phyloP scores from a whole-genome alignment of 2,797 vertebrate species.

The Channallabes apus region DNA sequence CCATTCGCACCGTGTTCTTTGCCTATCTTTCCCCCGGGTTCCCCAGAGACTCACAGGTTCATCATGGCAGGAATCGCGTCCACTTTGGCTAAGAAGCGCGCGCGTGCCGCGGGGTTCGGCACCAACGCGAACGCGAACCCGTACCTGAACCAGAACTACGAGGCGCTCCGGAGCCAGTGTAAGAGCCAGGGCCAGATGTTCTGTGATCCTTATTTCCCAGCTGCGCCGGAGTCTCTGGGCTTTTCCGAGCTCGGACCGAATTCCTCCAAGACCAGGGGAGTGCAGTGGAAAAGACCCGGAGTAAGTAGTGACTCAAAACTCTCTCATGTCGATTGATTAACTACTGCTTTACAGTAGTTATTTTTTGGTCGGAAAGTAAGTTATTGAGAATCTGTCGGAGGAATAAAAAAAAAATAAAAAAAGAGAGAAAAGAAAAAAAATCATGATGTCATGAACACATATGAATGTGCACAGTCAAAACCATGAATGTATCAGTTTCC shows the following conservation, averaged over 20 bases:
- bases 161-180: constrained; percentile 70
- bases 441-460: neutral
- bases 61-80: constrained; percentile 82
- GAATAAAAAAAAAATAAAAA: neutral
- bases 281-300: constrained; percentile 85
- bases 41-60: neutral
- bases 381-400: neutral
- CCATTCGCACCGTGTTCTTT: neutral
- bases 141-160: constrained; percentile 83
- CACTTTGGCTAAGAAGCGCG: constrained; percentile 77
- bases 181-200: constrained; percentile 76
- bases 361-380: neutral
- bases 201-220: constrained; percentile 81
- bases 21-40: neutral
- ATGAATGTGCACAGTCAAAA: neutral
- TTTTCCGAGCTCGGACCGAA: constrained; percentile 83
- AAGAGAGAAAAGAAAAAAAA: neutral
- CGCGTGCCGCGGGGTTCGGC: constrained; percentile 79
- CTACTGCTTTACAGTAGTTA: neutral
- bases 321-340: neutral
- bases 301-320: constrained; percentile 61
- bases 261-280: constrained; percentile 80
- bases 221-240: constrained; percentile 78
- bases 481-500: neutral
- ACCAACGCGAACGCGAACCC: constrained; percentile 76